Evolutionary conservation across 2,113 vertebrate species (phyloP).

Genomic region (Amblyopsis rosae): DNA sequence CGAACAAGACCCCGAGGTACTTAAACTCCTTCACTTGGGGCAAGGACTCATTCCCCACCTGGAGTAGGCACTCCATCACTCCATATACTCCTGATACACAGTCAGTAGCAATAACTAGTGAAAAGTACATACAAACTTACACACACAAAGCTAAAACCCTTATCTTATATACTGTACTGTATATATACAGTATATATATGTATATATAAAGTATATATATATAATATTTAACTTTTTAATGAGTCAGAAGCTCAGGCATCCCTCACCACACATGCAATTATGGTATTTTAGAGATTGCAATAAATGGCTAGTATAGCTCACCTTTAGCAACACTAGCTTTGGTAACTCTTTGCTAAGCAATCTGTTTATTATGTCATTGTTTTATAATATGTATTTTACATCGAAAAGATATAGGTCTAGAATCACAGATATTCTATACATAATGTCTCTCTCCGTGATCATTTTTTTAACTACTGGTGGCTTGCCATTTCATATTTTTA

Average conservation of each 20-base stretch:
- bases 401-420: background rate
- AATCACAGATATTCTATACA: no score
- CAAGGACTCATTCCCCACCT: no score
- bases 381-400: background rate
- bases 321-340: slow-evolving; percentile 20
- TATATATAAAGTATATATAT: no score
- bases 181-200: no score
- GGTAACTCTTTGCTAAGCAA: slow-evolving; percentile 13
- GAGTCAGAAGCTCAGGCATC: background rate
- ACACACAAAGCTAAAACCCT: background rate
- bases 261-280: slow-evolving; percentile 2
- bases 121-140: background rate
- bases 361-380: slow-evolving; percentile 3
- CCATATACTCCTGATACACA: no score
- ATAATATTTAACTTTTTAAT: background rate
- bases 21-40: no score
- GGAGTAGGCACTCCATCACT: no score
- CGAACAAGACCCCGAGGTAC: no score
- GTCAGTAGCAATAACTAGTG: background rate
- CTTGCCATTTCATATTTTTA: no score
- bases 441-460: no score
- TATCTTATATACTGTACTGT: background rate
- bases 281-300: background rate
- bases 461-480: no score
- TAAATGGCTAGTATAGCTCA: slow-evolving; percentile 17